A percentile compares a stretch with the other conserved stretches of the same genome.
These are phyloP conservation scores for Clepsis dumicolana DNA, from an alignment of 2,888 invertebrate genomes.

Conservation along the genomic window DNA sequence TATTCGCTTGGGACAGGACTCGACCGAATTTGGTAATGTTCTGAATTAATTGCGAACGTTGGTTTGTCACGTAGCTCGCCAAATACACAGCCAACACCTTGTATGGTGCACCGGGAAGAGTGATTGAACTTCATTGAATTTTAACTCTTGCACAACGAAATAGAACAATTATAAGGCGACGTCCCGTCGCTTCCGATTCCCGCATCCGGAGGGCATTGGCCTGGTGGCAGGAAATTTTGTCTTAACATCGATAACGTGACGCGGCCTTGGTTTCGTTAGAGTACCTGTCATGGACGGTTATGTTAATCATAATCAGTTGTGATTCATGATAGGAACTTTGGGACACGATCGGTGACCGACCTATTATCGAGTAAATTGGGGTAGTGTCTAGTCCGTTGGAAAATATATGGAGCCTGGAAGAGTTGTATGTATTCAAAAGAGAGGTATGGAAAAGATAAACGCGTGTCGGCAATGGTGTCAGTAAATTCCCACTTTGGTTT, in stretches of 20 bases:
- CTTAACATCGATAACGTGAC: constrained; percentile 5
- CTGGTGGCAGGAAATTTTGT: constrained; percentile 23
- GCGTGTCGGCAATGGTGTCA: neutral
- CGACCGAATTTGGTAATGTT: constrained; percentile 74
- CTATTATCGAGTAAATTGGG: no score
- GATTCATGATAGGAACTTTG: constrained; percentile 5
- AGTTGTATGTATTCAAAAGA: neutral
- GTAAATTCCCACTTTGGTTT: neutral
- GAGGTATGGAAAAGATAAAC: neutral
- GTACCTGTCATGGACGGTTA: neutral
- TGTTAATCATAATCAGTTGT: neutral
- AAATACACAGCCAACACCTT: constrained; percentile 77
- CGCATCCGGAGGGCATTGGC: constrained; percentile 32
- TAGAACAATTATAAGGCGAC: constrained; percentile 24
- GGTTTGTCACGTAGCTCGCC: constrained; percentile 80
- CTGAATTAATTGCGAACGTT: constrained; percentile 76
- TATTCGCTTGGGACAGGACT: constrained; percentile 62
- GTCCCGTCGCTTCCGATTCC: constrained; percentile 31
- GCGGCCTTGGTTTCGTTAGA: constrained; percentile 18
- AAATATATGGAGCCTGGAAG: no score
- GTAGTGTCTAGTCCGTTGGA: no score
- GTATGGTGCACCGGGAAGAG: constrained; percentile 78
- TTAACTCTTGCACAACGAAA: constrained; percentile 15
- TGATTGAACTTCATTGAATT: constrained; percentile 67
- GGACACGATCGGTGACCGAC: neutral